These are phyloP conservation scores for Oenanthe melanoleuca DNA, from an alignment of 2,113 vertebrate genomes.

Conservation along the genomic window DNA sequence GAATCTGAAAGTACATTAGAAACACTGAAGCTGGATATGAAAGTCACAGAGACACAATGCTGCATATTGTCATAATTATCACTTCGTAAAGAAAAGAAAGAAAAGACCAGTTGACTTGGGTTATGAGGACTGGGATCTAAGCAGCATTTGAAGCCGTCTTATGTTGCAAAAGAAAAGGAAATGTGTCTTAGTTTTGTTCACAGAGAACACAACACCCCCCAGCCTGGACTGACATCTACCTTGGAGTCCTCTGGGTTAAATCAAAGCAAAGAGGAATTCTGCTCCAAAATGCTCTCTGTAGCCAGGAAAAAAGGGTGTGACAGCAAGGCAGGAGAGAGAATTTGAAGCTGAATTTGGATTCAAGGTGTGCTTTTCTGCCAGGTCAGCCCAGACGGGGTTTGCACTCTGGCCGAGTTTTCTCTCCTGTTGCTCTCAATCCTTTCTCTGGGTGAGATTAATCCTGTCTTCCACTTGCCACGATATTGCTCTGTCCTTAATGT, in stretches of 20 bases:
- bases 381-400: not conserved
- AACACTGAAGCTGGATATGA: slow-evolving; percentile 31
- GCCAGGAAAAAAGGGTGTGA: not conserved
- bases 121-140: slow-evolving; percentile 3
- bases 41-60: slow-evolving; percentile 51
- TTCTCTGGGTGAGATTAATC: not conserved
- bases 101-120: slow-evolving; percentile 19
- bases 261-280: not conserved
- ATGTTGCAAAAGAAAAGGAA: slow-evolving; percentile 11
- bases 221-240: not conserved
- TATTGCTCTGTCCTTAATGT: not conserved
- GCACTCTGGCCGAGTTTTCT: accelerated
- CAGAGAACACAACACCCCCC: not conserved
- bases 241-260: not conserved
- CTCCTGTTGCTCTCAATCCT: not conserved
- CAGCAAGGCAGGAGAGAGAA: not conserved
- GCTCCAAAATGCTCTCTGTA: not conserved
- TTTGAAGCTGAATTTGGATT: not conserved
- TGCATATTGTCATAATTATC: slow-evolving; percentile 63
- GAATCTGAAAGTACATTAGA: not conserved
- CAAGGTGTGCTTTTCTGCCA: not conserved
- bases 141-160: slow-evolving; percentile 12
- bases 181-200: not conserved
- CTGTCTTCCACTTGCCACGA: not conserved
- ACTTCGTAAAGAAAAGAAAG: slow-evolving; percentile 38